Evolutionary conservation across 1,140 invertebrate genomes (phyloP).

Genomic region (Pseudobourletiella spinata): DNA sequence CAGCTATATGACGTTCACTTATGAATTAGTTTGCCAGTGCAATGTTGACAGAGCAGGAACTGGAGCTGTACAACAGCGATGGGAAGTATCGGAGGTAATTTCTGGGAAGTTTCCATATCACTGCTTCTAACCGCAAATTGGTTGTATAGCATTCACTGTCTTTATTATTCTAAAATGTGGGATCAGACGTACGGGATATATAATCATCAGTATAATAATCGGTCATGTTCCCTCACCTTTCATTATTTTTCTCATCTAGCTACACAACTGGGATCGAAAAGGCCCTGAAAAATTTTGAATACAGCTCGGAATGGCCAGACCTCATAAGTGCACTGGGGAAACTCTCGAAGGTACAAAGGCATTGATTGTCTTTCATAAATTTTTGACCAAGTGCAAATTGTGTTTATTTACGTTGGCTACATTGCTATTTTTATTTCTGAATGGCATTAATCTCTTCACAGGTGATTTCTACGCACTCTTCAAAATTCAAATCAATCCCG

Average conservation of each 20-base stretch:
- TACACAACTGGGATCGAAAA: slow-evolving; percentile 78
- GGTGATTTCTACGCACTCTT: slow-evolving; percentile 49
- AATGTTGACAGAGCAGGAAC: slow-evolving; percentile 8
- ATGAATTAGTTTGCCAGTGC: too few relatives aligned
- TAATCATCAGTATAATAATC: not conserved
- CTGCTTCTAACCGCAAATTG: not conserved
- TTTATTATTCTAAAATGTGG: not conserved
- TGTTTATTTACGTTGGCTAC: too few relatives aligned
- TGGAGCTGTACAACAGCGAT: slow-evolving; percentile 1
- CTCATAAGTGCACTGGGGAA: slow-evolving; percentile 84
- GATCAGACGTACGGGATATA: not conserved
- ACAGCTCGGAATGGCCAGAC: slow-evolving; percentile 92
- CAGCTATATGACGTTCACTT: too few relatives aligned
- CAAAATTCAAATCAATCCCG: slow-evolving; percentile 79
- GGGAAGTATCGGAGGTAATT: slow-evolving; percentile 2
- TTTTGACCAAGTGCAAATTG: not conserved
- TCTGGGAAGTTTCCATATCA: not conserved
- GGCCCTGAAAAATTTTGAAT: slow-evolving; percentile 84
- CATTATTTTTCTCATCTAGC: slow-evolving; percentile 36
- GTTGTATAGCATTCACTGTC: not conserved
- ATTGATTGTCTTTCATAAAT: too few relatives aligned
- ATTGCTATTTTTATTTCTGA: too few relatives aligned
- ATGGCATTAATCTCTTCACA: too few relatives aligned
- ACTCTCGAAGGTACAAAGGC: slow-evolving; percentile 68
- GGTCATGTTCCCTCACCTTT: not conserved